These are phyloP conservation scores for Blera fallax DNA, from an alignment of 2,888 invertebrate species.

Conservation along the genomic window DNA sequence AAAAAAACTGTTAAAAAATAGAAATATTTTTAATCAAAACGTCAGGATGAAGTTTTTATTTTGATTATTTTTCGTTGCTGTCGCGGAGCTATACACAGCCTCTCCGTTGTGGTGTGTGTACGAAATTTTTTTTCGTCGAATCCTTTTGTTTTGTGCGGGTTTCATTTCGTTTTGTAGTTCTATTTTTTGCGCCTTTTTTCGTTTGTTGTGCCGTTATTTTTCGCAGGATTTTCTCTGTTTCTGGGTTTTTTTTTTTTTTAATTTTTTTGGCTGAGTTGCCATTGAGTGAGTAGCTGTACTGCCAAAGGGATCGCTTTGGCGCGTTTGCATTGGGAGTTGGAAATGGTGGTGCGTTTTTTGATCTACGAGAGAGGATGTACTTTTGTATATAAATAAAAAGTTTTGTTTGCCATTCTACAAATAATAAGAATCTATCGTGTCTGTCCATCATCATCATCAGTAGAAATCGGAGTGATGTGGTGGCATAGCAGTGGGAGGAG, in stretches of 20 bases:
- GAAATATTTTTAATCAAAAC: conserved; percentile 73
- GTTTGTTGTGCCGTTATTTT: conserved; percentile 64
- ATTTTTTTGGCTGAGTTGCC: conserved; percentile 65
- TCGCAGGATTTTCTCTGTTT: conserved; percentile 65
- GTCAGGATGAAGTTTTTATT: conserved; percentile 69
- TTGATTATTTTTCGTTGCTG: conserved; percentile 70
- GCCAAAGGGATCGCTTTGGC: conserved; percentile 61
- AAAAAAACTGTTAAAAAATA: conserved; percentile 63
- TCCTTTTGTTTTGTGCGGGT: conserved; percentile 69
- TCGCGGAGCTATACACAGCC: conserved; percentile 19
- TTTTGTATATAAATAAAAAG: conserved; percentile 41
- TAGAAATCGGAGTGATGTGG: conserved; percentile 49
- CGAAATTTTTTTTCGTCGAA: conserved; percentile 40
- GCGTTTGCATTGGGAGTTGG: neutral
- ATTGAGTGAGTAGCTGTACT: conserved; percentile 50
- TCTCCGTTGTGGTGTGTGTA: neutral
- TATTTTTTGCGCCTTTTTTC: conserved; percentile 52
- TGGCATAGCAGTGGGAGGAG: neutral
- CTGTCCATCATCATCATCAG: conserved; percentile 69
- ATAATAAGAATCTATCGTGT: conserved; percentile 71
- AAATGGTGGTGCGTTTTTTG: conserved; percentile 62
- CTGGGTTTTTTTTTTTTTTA: conserved; percentile 18
- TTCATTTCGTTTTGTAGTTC: conserved; percentile 52
- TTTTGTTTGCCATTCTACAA: conserved; percentile 68
- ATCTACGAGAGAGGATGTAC: conserved; percentile 47